A percentile compares a stretch with the other conserved stretches of the same genome.
phyloP scores from a whole-genome alignment of 2,888 invertebrate species.

The Apantesis nais region DNA sequence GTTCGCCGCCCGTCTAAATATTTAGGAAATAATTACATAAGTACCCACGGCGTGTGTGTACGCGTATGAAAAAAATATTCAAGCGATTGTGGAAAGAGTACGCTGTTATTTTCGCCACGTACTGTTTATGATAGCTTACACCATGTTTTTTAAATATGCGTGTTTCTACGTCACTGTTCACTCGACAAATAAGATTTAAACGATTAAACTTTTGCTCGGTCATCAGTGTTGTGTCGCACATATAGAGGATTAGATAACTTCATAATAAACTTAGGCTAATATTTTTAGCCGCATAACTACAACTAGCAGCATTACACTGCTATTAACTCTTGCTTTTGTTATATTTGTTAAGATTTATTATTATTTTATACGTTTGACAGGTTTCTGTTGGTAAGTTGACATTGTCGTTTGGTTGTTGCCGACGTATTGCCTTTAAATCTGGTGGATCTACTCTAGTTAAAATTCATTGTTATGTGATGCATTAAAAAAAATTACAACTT shows the following conservation, averaged over 20 bases:
- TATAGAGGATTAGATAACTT: not conserved
- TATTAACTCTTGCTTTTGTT: no score
- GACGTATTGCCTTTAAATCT: no score
- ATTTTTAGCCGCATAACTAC: not conserved
- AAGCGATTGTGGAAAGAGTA: conserved; percentile 23
- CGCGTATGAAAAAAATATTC: conserved; percentile 47
- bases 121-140: conserved; percentile 7
- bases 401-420: no score
- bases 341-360: no score
- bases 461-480: no score
- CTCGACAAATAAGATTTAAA: not conserved
- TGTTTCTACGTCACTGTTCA: not conserved
- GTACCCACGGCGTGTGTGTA: conserved; percentile 48
- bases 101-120: conserved; percentile 20
- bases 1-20: conserved; percentile 66
- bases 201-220: not conserved
- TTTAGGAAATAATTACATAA: conserved; percentile 72
- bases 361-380: no score
- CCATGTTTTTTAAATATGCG: conserved; percentile 2
- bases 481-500: no score
- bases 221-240: not conserved
- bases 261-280: not conserved
- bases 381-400: no score
- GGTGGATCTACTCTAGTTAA: no score
- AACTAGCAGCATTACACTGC: no score